Conservation (phyloP, 2,888 invertebrate genomes). For the Therioaphis trifolii region DNA sequence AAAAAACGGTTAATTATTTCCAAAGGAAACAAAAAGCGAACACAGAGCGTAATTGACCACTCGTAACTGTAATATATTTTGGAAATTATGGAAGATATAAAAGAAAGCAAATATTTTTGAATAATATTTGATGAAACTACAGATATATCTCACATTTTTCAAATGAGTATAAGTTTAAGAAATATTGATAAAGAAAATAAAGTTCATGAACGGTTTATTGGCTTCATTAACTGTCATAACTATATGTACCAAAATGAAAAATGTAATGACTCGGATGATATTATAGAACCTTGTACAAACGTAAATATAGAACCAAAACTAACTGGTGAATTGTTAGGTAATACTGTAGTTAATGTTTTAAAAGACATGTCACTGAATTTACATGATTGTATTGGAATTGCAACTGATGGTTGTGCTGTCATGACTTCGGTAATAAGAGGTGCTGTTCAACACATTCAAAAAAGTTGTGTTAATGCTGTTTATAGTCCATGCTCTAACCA, state of each 20-base stretch:
- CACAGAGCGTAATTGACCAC: too few species aligned
- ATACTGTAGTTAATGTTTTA: background rate
- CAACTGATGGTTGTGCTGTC: conserved; percentile 1
- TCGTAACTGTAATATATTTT: too few species aligned
- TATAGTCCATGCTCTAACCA: background rate
- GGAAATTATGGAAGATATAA: too few species aligned
- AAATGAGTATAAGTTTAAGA: conserved; percentile 15
- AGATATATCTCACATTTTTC: conserved; percentile 65
- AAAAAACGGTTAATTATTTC: too few species aligned
- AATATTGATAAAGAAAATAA: conserved; percentile 22
- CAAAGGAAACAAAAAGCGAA: too few species aligned
- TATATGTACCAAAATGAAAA: background rate
- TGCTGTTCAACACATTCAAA: conserved; percentile 5
- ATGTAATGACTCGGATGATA: too few species aligned
- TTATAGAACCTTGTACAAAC: too few species aligned
- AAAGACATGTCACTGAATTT: conserved; percentile 10
- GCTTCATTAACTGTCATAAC: conserved; percentile 2
- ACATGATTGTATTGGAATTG: conserved; percentile 3
- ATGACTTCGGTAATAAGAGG: conserved; percentile 5
- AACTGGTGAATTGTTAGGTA: background rate
- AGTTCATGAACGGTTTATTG: background rate
- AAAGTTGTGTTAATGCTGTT: background rate
- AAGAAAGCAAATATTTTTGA: too few species aligned
- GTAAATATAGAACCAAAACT: conserved; percentile 4
- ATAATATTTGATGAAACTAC: too few species aligned